Evolutionary conservation across 2,888 invertebrate genomes (phyloP), one percentile per base, ranked within the genome.

Genomic region (Phymatocera aterrima): DNA sequence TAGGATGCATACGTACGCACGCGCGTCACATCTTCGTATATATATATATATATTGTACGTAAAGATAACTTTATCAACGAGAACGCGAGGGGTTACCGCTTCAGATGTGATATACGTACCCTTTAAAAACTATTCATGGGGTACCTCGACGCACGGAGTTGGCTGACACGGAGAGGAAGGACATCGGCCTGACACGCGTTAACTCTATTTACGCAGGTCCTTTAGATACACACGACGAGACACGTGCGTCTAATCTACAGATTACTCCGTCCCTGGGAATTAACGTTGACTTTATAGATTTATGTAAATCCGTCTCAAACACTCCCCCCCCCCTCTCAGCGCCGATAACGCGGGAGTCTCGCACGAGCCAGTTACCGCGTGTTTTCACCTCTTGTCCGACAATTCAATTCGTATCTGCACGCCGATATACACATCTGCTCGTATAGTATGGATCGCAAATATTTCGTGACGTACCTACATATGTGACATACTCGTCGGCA

Each of bases 191-290:
- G 70, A 78, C 81, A 79, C 78, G 79, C 79, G 77, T 78, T 78
- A 64, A 80, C 80, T 75, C 79, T 83, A 82, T 84, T 81, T 82
- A 83, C 81, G 83, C 75, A 81, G 83, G 81, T 83, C 81, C 82
- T 83, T 81, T 83, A 80, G 80, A 72, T 79, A 79, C 81, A 75
- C 60, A 60, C 37, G 57, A 57, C 79, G 79, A 78, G 77, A 82
- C 85, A 82, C 83, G 83, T 83, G 83, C 82, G 83, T 84, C 84
- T 84, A 85, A 87, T 87, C 87, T 79, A 68, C 74, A 82, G 86
- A 87, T 87, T 86, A 85, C 85, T 81, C 78, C 75, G 82, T 84
- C 83, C 81, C 83, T 82, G 78, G 60, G 68, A 57, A 75, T 57
- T 75, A 75, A 75, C 75, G 75, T 75, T 75, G 75, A 75, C 75